Conservation (phyloP, 2,797 vertebrate genomes). For the Lagodon rhomboides region DNA sequence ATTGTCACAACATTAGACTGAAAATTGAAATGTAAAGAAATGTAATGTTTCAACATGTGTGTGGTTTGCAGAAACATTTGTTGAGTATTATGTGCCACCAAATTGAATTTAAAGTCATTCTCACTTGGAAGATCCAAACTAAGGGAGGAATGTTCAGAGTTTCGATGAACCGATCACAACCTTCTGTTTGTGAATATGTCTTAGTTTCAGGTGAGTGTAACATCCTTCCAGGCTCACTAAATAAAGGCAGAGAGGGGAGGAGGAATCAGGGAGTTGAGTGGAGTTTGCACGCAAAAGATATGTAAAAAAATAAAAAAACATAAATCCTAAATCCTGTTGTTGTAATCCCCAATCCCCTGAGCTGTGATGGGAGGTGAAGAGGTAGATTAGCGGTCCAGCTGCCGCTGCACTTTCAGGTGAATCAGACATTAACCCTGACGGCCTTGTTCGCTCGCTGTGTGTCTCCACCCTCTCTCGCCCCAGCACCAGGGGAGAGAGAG, state of each 20-base stretch:
- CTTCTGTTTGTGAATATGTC: neutral
- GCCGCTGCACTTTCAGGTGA: conserved; percentile 64
- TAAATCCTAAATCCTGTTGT: conserved; percentile 80
- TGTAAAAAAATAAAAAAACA: conserved; percentile 26
- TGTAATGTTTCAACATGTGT: no score
- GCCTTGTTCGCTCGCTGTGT: neutral
- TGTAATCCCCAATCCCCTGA: conserved; percentile 68
- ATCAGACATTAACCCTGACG: conserved; percentile 31
- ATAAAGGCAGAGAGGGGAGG: neutral
- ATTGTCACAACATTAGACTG: no score
- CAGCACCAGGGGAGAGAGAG: conserved; percentile 12
- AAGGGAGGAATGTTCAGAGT: neutral
- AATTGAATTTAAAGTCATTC: neutral
- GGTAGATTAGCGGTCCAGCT: conserved; percentile 67
- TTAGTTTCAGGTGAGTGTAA: neutral
- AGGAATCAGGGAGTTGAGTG: neutral
- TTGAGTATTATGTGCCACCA: neutral
- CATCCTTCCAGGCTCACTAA: neutral
- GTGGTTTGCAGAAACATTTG: no score
- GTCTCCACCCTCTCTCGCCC: conserved; percentile 25
- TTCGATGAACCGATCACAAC: neutral
- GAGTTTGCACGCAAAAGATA: conserved; percentile 6
- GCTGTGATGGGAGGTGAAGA: conserved; percentile 55
- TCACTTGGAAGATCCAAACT: neutral
- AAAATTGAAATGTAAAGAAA: no score